phyloP scores from a whole-genome alignment of 2,797 vertebrate genomes.

The Dromococcyx pavoninus region DNA sequence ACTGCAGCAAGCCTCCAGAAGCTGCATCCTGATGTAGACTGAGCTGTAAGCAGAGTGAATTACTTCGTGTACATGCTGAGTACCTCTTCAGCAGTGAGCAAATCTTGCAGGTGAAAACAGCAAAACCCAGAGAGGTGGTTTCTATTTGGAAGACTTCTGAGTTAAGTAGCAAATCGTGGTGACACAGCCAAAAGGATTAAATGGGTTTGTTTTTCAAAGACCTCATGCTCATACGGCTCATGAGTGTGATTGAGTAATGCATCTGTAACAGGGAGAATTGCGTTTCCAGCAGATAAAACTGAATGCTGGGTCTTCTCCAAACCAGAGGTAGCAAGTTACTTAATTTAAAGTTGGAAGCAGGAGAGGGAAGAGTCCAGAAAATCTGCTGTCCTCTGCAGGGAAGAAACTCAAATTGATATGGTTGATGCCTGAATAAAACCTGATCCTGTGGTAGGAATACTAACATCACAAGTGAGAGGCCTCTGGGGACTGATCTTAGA shows the following conservation, averaged over 20 bases:
- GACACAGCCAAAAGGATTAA: not conserved
- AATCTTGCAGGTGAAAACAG: not conserved
- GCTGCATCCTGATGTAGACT: constrained; percentile 53
- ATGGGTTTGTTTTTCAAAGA: not conserved
- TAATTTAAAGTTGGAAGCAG: not conserved
- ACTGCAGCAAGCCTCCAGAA: constrained; percentile 55
- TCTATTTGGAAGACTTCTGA: not conserved
- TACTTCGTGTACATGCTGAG: not conserved
- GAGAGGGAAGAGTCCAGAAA: not conserved
- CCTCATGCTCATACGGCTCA: not conserved
- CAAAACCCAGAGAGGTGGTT: not conserved
- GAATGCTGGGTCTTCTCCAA: not conserved
- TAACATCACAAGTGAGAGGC: constrained; percentile 4
- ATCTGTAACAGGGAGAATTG: not conserved
- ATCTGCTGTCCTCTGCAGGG: not conserved
- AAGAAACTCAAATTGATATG: not conserved
- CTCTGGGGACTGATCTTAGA: constrained; percentile 10
- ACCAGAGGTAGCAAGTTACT: not conserved
- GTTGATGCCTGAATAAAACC: constrained; percentile 37
- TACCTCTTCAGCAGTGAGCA: constrained; percentile 18
- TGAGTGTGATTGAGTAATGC: not conserved
- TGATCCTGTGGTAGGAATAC: constrained; percentile 18
- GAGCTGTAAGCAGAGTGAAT: constrained; percentile 36
- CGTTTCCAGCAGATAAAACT: not conserved
- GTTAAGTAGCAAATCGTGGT: not conserved